These are phyloP conservation scores for Microcebus griseorufus DNA, from an alignment of 2,113 vertebrate species.

Conservation along the genomic window DNA sequence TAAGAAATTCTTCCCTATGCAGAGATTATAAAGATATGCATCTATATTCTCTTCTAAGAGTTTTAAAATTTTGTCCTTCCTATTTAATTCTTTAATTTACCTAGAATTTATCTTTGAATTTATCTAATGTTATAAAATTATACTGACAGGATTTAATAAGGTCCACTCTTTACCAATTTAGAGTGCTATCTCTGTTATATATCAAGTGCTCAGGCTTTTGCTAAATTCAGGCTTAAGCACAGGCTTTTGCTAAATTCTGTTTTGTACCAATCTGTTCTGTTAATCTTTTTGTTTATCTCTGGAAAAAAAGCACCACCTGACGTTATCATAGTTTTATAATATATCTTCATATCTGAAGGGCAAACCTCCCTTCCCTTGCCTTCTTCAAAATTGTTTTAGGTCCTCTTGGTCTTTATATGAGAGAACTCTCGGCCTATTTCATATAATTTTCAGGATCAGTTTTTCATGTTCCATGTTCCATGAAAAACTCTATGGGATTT, in stretches of 20 bases:
- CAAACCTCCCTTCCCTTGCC: background rate
- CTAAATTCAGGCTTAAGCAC: background rate
- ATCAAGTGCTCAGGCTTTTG: background rate
- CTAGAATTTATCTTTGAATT: background rate
- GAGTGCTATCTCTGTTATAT: background rate
- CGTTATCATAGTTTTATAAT: background rate
- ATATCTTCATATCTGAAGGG: background rate
- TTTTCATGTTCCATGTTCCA: conserved; percentile 10
- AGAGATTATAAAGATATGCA: conserved; percentile 4
- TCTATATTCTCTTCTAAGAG: background rate
- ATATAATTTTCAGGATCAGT: background rate
- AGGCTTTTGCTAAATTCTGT: background rate
- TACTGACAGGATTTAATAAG: background rate
- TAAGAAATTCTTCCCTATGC: background rate
- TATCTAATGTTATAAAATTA: background rate
- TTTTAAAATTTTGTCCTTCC: background rate
- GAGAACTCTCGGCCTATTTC: background rate
- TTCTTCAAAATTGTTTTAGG: conserved; percentile 23
- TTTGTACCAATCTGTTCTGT: background rate
- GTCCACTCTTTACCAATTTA: background rate
- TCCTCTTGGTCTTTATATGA: background rate
- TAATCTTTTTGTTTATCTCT: conserved; percentile 5
- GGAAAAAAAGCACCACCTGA: background rate
- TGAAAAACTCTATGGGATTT: background rate
- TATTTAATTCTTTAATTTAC: background rate